Evolutionary conservation across 2,888 invertebrate genomes (phyloP), one percentile per base, ranked within the genome.

Genomic region (Monopis laevigella): DNA sequence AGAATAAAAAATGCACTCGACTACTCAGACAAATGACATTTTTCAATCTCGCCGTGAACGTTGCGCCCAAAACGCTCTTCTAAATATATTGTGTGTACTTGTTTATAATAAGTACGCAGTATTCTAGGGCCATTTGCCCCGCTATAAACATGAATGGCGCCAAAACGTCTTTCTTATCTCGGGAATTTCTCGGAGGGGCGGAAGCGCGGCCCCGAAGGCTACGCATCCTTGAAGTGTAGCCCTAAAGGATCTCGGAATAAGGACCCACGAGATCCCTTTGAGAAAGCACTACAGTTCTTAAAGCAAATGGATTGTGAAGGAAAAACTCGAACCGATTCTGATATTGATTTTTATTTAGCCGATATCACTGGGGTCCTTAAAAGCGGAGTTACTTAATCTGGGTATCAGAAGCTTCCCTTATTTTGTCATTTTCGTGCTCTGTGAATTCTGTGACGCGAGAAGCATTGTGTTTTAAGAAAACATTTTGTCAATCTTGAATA

Each of bases 151-250:
- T 75, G 73, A 80, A 80, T 77, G 74, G 78, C 66, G 74, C 68
- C 74, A 74, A 77, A 80, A 78, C 71, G 75, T 77, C 75, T 77
- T 72, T 77, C 80, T 80, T 80, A 80, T 80, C 80, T 78, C 63
- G 74, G 73, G 26, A 63, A 66, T 73, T 75, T 73, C 74, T 69
- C 64, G 59, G 67, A 71, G 65, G 71, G 70, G 67, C 73, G 78
- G 77, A 78, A 74, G 72, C 67, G 63, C 61, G 61, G 54, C 57
- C 70, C 67, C 61, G 70, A 71, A 72, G 68, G 64, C 70, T 58
- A 56, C 52, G 57, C 65, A 67, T 62, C 69, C 66, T 60, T 74
- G 73, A 71, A 80, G 78, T 74, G 72, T 78, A 65, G 67, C 55
- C 72, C 72, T 75, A 74, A 75, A 72, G 73, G 72, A 65, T 65